These are phyloP conservation scores for Trichomalopsis sarcophagae DNA, from an alignment of 1,140 invertebrate genomes.

Conservation along the genomic window DNA sequence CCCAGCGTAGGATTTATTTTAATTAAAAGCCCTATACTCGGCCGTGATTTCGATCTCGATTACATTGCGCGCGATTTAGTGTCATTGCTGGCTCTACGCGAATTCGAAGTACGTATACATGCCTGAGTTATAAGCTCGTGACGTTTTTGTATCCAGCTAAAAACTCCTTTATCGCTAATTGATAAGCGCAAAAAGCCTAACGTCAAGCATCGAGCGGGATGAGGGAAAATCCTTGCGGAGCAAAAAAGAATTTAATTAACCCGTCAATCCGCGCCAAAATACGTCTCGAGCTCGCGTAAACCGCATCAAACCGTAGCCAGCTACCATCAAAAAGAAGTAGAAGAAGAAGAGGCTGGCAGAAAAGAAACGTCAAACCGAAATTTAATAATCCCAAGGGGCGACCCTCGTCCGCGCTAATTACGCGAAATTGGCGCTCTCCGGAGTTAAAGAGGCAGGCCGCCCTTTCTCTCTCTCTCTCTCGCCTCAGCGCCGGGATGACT, in stretches of 20 bases:
- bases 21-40: slow-evolving; percentile 22
- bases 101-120: not conserved
- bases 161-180: not conserved
- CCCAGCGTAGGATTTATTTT: not conserved
- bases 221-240: not conserved
- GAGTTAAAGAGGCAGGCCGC: slow-evolving; percentile 28
- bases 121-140: too few species aligned
- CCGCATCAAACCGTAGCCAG: not conserved
- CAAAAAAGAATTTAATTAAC: not conserved
- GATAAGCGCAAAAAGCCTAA: not conserved
- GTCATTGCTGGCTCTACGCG: not conserved
- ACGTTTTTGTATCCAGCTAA: not conserved
- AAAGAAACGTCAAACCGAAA: slow-evolving; percentile 12
- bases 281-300: not conserved
- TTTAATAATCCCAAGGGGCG: slow-evolving; percentile 21
- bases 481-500: slow-evolving; percentile 33
- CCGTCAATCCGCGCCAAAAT: not conserved
- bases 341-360: not conserved
- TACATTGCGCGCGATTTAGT: slow-evolving; percentile 5
- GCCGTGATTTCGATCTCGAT: slow-evolving; percentile 27
- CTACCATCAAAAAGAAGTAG: not conserved
- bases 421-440: slow-evolving; percentile 23
- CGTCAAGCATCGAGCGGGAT: too few species aligned
- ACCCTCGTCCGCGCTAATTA: slow-evolving; percentile 20
- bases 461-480: not conserved